phyloP scores from a whole-genome alignment of 1,140 invertebrate genomes.

The Zaprionus davidi region DNA sequence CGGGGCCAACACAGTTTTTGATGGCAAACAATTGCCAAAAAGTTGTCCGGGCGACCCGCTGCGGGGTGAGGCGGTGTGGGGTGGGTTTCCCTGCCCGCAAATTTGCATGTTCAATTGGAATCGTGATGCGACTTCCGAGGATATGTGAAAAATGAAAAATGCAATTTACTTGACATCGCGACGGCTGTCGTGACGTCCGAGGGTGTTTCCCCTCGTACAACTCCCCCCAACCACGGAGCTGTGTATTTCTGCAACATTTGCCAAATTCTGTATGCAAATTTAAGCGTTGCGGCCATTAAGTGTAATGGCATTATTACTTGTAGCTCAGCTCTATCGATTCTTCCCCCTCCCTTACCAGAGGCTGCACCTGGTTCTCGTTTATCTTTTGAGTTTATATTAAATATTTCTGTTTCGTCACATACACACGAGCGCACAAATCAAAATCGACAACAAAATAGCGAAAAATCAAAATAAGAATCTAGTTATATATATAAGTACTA shows the following conservation, averaged over 20 bases:
- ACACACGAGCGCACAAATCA: conserved; percentile 69
- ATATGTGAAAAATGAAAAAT: conserved; percentile 76
- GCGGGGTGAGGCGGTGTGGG: conserved; percentile 14
- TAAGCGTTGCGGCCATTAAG: conserved; percentile 52
- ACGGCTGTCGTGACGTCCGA: conserved; percentile 39
- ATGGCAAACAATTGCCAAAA: conserved; percentile 62
- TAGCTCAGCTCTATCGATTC: conserved; percentile 5
- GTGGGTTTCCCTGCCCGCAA: conserved; percentile 34
- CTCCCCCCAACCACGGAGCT: not conserved
- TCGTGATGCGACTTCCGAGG: conserved; percentile 42
- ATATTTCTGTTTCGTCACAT: conserved; percentile 12
- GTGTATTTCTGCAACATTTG: conserved; percentile 32
- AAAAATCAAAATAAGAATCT: conserved; percentile 32
- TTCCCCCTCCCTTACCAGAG: conserved; percentile 8
- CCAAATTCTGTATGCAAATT: conserved; percentile 54
- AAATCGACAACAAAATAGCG: conserved; percentile 46
- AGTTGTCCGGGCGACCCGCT: conserved; percentile 20
- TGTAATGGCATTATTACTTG: conserved; percentile 45
- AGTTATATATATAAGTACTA: conserved; percentile 10
- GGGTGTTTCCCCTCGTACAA: conserved; percentile 45
- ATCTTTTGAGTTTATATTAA: conserved; percentile 45
- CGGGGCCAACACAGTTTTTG: conserved; percentile 59
- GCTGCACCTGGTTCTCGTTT: conserved; percentile 11
- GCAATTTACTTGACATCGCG: conserved; percentile 57
- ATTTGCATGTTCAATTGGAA: conserved; percentile 81